phyloP scores from a whole-genome alignment of 2,113 vertebrate genomes.

The Centrocercus urophasianus region DNA sequence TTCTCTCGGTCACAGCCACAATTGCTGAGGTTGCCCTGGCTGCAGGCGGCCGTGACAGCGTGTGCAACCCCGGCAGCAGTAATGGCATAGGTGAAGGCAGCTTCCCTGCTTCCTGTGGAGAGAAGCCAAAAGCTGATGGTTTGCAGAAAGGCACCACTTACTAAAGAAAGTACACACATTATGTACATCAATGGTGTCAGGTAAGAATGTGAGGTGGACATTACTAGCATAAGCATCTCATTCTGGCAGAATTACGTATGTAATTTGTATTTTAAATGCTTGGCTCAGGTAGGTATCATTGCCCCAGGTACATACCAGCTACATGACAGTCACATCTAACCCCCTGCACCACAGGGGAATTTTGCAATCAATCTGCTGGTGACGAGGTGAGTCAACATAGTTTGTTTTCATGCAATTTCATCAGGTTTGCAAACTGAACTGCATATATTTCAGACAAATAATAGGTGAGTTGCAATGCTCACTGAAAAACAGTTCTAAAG shows the following conservation, averaged over 20 bases:
- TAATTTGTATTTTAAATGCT: neutral
- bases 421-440: neutral
- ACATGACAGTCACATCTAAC: neutral
- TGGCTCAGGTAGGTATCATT: neutral
- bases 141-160: constrained; percentile 44
- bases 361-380: neutral
- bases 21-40: constrained; percentile 97
- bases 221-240: neutral
- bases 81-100: constrained; percentile 97
- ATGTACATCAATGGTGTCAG: neutral
- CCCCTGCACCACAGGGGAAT: neutral
- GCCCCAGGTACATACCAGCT: neutral
- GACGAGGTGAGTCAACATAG: neutral
- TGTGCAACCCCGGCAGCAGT: constrained; percentile 96
- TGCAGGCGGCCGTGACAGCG: constrained; percentile 93
- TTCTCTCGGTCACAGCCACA: constrained; percentile 98
- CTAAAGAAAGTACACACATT: constrained; percentile 7
- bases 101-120: constrained; percentile 93
- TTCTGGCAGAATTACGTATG: neutral
- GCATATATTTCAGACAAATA: neutral
- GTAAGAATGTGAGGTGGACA: neutral
- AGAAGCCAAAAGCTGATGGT: constrained; percentile 57
- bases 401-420: neutral
- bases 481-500: neutral
- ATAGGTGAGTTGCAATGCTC: neutral